Percentiles rank a stretch among this genome's conserved stretches.
phyloP scores from a whole-genome alignment of 2,797 vertebrate genomes.

The Falco rusticolus region DNA sequence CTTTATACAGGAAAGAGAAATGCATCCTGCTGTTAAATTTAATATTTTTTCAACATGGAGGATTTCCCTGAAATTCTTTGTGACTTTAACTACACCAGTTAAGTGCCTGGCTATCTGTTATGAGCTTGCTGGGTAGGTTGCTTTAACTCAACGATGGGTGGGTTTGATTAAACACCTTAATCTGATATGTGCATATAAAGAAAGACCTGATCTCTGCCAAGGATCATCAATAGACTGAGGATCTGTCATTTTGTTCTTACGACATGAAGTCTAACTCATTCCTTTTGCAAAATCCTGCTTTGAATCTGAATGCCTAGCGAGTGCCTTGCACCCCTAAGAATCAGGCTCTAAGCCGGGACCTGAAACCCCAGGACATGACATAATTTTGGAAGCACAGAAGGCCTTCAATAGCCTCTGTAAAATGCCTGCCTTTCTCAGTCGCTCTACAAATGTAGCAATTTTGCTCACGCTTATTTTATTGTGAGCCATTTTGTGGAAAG shows the following conservation, averaged over 20 bases:
- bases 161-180: neutral
- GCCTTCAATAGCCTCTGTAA: neutral
- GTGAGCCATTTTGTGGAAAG: neutral
- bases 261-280: neutral
- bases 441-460: neutral
- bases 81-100: neutral
- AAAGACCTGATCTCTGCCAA: neutral
- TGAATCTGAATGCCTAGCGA: neutral
- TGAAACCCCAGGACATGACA: neutral
- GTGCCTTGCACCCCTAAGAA: neutral
- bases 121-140: neutral
- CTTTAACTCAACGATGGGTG: neutral
- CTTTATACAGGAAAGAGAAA: conserved; percentile 15
- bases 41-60: neutral
- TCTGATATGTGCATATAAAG: neutral
- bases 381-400: neutral
- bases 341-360: neutral
- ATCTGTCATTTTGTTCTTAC: neutral
- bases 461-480: neutral
- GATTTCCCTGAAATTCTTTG: neutral
- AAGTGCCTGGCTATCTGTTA: neutral
- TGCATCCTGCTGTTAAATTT: neutral
- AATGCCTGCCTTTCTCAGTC: neutral
- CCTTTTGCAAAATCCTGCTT: neutral
- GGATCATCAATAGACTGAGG: neutral